Evolutionary conservation across 92 coral and sea anemone species (phyloP).

Genomic region (Epizoanthus scotinus): DNA sequence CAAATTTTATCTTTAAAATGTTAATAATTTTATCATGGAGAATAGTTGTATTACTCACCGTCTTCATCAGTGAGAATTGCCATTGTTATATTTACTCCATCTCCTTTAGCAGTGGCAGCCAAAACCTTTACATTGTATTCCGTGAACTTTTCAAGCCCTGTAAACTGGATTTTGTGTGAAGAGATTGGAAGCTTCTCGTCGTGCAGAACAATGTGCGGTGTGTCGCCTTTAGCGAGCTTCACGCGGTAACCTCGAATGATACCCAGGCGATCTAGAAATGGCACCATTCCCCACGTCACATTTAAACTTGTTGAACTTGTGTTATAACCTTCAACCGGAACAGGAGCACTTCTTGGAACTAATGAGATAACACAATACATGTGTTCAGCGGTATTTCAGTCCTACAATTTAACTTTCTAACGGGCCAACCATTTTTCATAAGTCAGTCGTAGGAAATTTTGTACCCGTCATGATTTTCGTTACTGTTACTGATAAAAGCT

Average conservation of each 20-base stretch:
- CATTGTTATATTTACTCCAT: slow-evolving; percentile 35
- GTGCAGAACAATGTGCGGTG: background rate
- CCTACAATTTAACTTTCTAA: too few species aligned
- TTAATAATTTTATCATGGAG: too few species aligned
- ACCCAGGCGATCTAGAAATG: slow-evolving; percentile 61
- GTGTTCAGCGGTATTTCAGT: too few species aligned
- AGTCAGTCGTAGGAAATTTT: too few species aligned
- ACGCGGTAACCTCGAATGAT: slow-evolving; percentile 66
- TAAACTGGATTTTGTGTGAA: slow-evolving; percentile 23
- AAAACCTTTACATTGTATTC: slow-evolving; percentile 41
- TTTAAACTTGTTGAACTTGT: slow-evolving; percentile 72
- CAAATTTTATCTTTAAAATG: too few species aligned
- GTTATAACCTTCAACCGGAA: slow-evolving; percentile 51
- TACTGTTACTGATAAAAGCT: too few species aligned
- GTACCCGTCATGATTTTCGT: too few species aligned
- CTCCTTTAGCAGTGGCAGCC: slow-evolving; percentile 62
- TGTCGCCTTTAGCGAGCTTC: slow-evolving; percentile 12
- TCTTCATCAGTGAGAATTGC: slow-evolving; percentile 52
- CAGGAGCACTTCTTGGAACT: slow-evolving; percentile 77
- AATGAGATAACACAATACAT: background rate
- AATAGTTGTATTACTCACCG: slow-evolving; percentile 28
- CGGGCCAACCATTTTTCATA: too few species aligned
- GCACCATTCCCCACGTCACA: slow-evolving; percentile 78
- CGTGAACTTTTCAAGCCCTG: slow-evolving; percentile 55
- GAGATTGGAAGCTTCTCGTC: slow-evolving; percentile 26